A percentile compares a stretch with the other conserved stretches of the same genome.
These are phyloP conservation scores for Phylloscopus whistleri DNA, from an alignment of 2,113 vertebrate genomes.

Conservation along the genomic window DNA sequence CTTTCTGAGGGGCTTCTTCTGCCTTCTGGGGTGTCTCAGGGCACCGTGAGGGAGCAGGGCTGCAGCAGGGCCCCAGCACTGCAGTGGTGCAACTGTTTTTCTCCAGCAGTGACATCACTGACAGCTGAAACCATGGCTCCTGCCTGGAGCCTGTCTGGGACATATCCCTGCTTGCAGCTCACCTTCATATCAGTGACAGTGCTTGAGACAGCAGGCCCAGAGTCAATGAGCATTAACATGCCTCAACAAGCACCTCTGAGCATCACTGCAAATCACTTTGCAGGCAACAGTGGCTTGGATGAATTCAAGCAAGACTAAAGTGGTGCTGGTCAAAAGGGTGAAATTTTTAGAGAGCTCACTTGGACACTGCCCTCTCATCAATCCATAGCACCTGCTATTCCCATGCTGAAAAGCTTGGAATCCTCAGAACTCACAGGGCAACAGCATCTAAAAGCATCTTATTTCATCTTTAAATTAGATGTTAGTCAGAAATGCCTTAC, in stretches of 20 bases:
- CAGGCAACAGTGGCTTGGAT: not conserved
- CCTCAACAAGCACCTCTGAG: not conserved
- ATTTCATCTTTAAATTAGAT: not conserved
- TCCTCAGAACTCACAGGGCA: not conserved
- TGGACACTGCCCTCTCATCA: not conserved
- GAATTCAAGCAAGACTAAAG: not conserved
- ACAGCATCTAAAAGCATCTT: not conserved
- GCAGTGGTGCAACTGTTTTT: accelerated
- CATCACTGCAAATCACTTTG: not conserved
- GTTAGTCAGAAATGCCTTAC: not conserved
- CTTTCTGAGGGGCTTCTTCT: not conserved
- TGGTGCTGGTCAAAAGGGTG: not conserved
- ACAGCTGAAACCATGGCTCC: not conserved
- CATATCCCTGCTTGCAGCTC: not conserved
- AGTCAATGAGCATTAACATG: not conserved
- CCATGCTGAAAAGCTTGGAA: not conserved
- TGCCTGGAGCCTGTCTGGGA: not conserved
- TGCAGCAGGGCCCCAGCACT: not conserved
- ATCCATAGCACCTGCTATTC: not conserved
- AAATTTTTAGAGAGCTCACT: not conserved
- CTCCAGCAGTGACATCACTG: not conserved
- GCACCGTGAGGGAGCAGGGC: too few relatives aligned
- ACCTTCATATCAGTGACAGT: not conserved
- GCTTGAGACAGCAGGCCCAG: not conserved
- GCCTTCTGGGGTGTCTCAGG: not conserved